phyloP scores from a whole-genome alignment of 2,888 invertebrate species.

The Sphecodes monilicornis region DNA sequence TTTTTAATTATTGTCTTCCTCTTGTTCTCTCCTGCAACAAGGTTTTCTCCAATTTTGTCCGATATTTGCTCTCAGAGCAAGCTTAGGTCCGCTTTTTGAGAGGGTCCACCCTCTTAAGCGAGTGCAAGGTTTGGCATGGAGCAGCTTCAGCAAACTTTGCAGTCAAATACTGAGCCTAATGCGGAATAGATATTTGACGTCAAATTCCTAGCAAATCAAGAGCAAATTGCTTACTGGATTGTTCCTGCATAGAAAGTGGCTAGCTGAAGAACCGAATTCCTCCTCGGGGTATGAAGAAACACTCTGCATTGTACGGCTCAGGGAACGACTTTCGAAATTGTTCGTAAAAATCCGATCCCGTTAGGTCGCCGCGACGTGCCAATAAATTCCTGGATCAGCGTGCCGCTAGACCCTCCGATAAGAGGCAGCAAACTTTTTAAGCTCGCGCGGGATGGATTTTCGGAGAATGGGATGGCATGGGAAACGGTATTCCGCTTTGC shows the following conservation, averaged over 20 bases:
- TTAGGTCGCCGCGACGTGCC: conserved; percentile 12
- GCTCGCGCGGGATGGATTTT: conserved; percentile 56
- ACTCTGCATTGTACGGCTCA: conserved; percentile 6
- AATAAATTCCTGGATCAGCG: conserved; percentile 50
- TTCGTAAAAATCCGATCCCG: conserved; percentile 36
- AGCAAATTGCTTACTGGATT: too few relatives aligned
- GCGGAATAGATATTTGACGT: too few relatives aligned
- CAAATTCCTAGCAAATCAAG: too few relatives aligned
- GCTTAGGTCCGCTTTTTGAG: too few relatives aligned
- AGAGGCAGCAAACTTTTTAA: conserved; percentile 49
- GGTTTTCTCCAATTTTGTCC: too few relatives aligned
- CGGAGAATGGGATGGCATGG: conserved; percentile 53
- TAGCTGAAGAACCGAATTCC: conserved; percentile 6
- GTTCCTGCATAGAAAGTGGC: neutral
- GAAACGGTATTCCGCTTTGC: conserved; percentile 42
- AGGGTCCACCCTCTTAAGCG: too few relatives aligned
- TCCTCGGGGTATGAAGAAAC: neutral
- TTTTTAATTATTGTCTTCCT: too few relatives aligned
- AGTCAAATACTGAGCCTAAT: too few relatives aligned
- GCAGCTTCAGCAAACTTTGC: too few relatives aligned
- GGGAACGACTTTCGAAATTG: conserved; percentile 7
- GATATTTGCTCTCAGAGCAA: too few relatives aligned
- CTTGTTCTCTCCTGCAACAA: too few relatives aligned
- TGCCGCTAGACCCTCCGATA: conserved; percentile 47
- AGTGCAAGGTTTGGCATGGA: too few relatives aligned